These are phyloP conservation scores for Mionectes macconnelli DNA, from an alignment of 2,113 vertebrate species.

Conservation along the genomic window DNA sequence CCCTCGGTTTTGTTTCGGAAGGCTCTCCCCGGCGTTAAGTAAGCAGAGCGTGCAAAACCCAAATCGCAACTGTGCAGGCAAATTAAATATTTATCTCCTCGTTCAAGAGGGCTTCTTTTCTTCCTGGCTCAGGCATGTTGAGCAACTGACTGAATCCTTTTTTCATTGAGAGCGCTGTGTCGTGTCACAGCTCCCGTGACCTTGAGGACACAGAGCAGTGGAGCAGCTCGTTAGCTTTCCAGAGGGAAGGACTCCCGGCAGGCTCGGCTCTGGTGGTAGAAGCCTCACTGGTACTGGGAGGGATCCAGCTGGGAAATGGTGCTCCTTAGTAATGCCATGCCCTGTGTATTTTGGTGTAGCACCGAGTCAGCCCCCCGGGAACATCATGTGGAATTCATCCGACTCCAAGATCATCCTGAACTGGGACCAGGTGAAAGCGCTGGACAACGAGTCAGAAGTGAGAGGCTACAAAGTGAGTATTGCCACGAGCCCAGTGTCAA, in stretches of 20 bases:
- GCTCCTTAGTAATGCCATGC: background rate
- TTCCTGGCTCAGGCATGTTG: slow-evolving; percentile 34
- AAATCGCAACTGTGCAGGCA: slow-evolving; percentile 19
- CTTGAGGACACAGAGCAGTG: slow-evolving; percentile 40
- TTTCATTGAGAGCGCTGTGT: slow-evolving; percentile 16
- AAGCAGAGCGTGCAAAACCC: slow-evolving; percentile 7
- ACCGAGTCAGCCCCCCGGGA: slow-evolving; percentile 91
- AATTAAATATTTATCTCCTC: slow-evolving; percentile 63
- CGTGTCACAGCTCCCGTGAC: slow-evolving; percentile 38
- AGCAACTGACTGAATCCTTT: slow-evolving; percentile 49
- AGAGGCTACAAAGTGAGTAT: slow-evolving; percentile 95
- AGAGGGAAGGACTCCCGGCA: background rate
- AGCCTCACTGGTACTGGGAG: background rate
- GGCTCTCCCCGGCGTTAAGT: background rate
- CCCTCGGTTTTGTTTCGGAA: background rate
- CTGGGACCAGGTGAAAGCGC: slow-evolving; percentile 97
- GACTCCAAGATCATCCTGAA: slow-evolving; percentile 96
- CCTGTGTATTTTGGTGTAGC: slow-evolving; percentile 72
- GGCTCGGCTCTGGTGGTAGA: background rate
- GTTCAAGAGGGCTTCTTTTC: slow-evolving; percentile 26
- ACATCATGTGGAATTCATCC: slow-evolving; percentile 94
- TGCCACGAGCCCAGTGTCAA: background rate
- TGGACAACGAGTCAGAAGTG: slow-evolving; percentile 97
- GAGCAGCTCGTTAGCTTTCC: slow-evolving; percentile 44
- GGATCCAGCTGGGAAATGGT: background rate